phyloP scores from a whole-genome alignment of 2,888 invertebrate species.

The Thereva nobilitata region DNA sequence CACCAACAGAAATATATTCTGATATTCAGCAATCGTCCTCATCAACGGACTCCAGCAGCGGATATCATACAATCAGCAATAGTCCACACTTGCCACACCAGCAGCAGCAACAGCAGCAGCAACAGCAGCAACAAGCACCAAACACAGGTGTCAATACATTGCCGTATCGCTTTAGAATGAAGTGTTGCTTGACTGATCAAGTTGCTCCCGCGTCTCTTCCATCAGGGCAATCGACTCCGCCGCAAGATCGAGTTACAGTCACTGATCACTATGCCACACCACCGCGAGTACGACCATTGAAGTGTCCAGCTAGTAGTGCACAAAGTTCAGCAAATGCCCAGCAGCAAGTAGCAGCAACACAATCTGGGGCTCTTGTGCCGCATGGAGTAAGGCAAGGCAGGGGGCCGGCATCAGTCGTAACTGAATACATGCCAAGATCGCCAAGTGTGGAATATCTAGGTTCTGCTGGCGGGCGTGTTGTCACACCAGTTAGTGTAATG shows the following conservation, averaged over 20 bases:
- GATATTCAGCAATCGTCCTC: slow-evolving; percentile 45
- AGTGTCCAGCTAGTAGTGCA: slow-evolving; percentile 30
- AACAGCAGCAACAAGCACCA: slow-evolving; percentile 39
- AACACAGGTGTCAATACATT: slow-evolving; percentile 47
- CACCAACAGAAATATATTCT: slow-evolving; percentile 50
- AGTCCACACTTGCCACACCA: slow-evolving; percentile 41
- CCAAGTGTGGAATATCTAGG: slow-evolving; percentile 48
- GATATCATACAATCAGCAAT: slow-evolving; percentile 39
- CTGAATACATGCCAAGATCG: slow-evolving; percentile 46
- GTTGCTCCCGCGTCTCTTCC: slow-evolving; percentile 28
- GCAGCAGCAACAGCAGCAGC: slow-evolving; percentile 37
- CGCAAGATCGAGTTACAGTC: slow-evolving; percentile 42
- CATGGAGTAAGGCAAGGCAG: slow-evolving; percentile 27
- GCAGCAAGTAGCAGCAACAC: slow-evolving; percentile 19
- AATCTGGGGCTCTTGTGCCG: slow-evolving; percentile 27
- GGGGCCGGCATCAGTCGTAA: slow-evolving; percentile 31
- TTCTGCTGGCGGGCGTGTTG: slow-evolving; percentile 45
- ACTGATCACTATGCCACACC: slow-evolving; percentile 50
- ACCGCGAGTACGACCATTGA: slow-evolving; percentile 46
- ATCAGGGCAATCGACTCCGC: slow-evolving; percentile 10
- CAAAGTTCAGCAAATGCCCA: slow-evolving; percentile 11
- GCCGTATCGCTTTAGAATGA: slow-evolving; percentile 53
- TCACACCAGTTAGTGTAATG: slow-evolving; percentile 47
- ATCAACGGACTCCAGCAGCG: slow-evolving; percentile 40
- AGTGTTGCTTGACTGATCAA: slow-evolving; percentile 51